phyloP scores from a whole-genome alignment of 1,140 invertebrate species.

The Lepidurus apus region DNA sequence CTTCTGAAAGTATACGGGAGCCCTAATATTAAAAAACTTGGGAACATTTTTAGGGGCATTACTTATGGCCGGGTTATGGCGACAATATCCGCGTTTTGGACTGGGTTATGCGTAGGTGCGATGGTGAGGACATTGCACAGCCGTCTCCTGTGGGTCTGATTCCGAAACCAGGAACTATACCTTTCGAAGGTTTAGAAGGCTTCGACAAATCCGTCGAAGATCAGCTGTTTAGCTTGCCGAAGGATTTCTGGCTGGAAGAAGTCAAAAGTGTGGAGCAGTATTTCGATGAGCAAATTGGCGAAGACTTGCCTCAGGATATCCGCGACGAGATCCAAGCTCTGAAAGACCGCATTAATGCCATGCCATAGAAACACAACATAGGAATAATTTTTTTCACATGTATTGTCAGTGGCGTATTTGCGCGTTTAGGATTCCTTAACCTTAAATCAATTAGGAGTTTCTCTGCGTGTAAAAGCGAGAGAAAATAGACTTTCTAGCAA shows the following conservation, averaged over 20 bases:
- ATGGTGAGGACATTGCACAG: slow-evolving; percentile 61
- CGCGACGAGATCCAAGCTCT: slow-evolving; percentile 49
- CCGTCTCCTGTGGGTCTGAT: slow-evolving; percentile 70
- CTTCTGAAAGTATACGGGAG: neutral
- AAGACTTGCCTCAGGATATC: slow-evolving; percentile 51
- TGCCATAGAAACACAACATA: neutral
- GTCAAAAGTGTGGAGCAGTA: slow-evolving; percentile 55
- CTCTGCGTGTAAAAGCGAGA: neutral
- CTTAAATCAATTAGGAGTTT: neutral
- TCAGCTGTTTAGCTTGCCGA: slow-evolving; percentile 78
- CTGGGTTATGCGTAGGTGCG: slow-evolving; percentile 57
- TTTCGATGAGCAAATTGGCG: slow-evolving; percentile 54
- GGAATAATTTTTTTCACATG: neutral
- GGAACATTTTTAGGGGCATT: slow-evolving; percentile 43
- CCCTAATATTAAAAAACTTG: neutral
- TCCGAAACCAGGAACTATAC: slow-evolving; percentile 61
- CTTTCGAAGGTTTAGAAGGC: slow-evolving; percentile 63
- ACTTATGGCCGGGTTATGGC: slow-evolving; percentile 56
- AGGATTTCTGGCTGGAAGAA: slow-evolving; percentile 90
- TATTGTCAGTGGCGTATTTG: slow-evolving; percentile 4
- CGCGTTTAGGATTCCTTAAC: neutral
- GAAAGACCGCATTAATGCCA: slow-evolving; percentile 44
- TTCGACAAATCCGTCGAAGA: slow-evolving; percentile 62
- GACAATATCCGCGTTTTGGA: slow-evolving; percentile 55
- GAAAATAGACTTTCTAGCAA: neutral